Evolutionary conservation across 2,113 vertebrate genomes (phyloP).

Genomic region (Poeciliopsis occidentalis): DNA sequence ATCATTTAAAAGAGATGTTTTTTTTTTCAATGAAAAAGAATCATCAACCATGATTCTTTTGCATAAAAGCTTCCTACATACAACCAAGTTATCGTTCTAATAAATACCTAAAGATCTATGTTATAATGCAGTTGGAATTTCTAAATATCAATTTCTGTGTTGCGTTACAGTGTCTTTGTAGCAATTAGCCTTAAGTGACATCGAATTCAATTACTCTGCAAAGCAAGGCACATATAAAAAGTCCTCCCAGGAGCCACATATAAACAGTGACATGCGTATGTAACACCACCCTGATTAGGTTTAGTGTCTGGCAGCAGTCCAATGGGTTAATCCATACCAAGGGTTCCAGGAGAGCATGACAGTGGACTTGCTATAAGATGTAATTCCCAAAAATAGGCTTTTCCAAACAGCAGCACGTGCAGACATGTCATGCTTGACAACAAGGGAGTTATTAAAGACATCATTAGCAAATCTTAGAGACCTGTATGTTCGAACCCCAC

Average conservation of each 20-base stretch:
- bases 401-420: constrained; percentile 2
- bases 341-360: background rate
- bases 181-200: constrained; percentile 48
- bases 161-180: constrained; percentile 1
- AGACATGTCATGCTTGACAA: background rate
- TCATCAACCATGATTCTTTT: too few relatives aligned
- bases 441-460: constrained; percentile 50
- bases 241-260: constrained; percentile 7
- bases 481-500: constrained; percentile 35
- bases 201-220: constrained; percentile 6
- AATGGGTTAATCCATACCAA: constrained; percentile 5
- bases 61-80: too few relatives aligned
- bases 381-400: constrained; percentile 1
- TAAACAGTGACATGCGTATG: background rate
- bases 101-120: background rate
- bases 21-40: too few relatives aligned
- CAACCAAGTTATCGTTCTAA: background rate
- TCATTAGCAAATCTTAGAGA: constrained; percentile 50
- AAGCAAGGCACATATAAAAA: constrained; percentile 32
- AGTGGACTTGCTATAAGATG: background rate
- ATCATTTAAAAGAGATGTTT: too few relatives aligned
- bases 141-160: background rate
- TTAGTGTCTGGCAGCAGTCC: constrained; percentile 18
- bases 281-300: constrained; percentile 9
- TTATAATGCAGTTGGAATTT: background rate